A percentile compares a stretch with the other conserved stretches of the same genome.
These are phyloP conservation scores for Syngnathus acus DNA, from an alignment of 2,797 vertebrate genomes.

Conservation along the genomic window DNA sequence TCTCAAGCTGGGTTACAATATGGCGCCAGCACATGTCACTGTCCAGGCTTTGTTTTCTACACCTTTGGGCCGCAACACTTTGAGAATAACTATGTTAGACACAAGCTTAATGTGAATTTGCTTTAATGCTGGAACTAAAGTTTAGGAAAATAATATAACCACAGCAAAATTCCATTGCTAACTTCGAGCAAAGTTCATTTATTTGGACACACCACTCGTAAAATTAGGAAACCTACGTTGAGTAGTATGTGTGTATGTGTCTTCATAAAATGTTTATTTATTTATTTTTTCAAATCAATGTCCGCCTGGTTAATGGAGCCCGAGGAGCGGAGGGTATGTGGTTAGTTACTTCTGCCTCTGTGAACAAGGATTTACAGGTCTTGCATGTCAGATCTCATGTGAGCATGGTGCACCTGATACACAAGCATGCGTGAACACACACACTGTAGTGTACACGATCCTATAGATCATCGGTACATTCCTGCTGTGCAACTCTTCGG, in stretches of 20 bases:
- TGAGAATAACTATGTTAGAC: not conserved
- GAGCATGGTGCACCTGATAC: slow-evolving; percentile 21
- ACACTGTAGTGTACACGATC: not conserved
- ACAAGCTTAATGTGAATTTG: not conserved
- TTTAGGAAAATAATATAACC: not conserved
- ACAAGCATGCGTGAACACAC: not conserved
- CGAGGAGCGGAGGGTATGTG: slow-evolving; percentile 12
- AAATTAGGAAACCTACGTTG: not conserved
- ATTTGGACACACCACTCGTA: not conserved
- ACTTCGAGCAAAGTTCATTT: not conserved
- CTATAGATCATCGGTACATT: not conserved
- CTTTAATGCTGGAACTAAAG: not conserved
- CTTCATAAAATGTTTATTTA: slow-evolving; percentile 11
- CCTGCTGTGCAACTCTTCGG: not conserved
- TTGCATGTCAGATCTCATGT: slow-evolving; percentile 24
- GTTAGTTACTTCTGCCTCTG: slow-evolving; percentile 30
- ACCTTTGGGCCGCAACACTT: not conserved
- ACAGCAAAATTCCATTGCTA: not conserved
- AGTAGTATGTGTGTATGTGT: not conserved
- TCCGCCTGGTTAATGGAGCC: slow-evolving; percentile 22
- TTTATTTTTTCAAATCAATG: slow-evolving; percentile 19
- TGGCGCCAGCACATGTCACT: too few species aligned
- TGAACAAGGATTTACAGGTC: slow-evolving; percentile 33
- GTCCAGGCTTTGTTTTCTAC: too few species aligned
- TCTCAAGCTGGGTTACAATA: too few species aligned